Evolutionary conservation across 2,888 invertebrate species (phyloP).

Genomic region (Pristionchus japonicus): DNA sequence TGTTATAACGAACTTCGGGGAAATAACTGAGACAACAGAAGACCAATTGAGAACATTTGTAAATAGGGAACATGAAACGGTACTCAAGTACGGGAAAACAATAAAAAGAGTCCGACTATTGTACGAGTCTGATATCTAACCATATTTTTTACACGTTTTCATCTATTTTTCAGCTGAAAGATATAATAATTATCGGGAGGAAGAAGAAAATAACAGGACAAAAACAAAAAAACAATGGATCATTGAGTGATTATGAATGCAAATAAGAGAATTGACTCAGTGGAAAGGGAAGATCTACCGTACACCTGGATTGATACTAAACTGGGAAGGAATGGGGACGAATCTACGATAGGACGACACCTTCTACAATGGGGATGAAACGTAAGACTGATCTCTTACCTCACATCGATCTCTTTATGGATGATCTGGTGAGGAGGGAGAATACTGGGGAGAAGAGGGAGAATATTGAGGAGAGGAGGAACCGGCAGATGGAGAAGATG

Average conservation of each 20-base stretch:
- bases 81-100: conserved; percentile 9
- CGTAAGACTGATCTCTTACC: background rate
- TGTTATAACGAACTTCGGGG: background rate
- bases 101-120: background rate
- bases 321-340: background rate
- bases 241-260: conserved; percentile 10
- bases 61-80: conserved; percentile 27
- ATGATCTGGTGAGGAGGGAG: conserved; percentile 74
- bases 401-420: background rate
- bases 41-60: conserved; percentile 4
- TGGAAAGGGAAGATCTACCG: background rate
- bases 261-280: background rate
- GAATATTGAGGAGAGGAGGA: conserved; percentile 75
- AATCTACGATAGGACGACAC: no score
- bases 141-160: conserved; percentile 35
- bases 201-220: background rate
- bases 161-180: conserved; percentile 17
- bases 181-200: background rate
- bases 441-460: conserved; percentile 77
- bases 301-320: background rate
- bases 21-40: background rate
- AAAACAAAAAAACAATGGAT: background rate
- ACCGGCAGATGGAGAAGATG: conserved; percentile 52
- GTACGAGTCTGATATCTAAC: conserved; percentile 3
- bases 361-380: background rate